phyloP scores from a whole-genome alignment of 92 coral and sea anemone genomes.

The Meandrina meandrites region DNA sequence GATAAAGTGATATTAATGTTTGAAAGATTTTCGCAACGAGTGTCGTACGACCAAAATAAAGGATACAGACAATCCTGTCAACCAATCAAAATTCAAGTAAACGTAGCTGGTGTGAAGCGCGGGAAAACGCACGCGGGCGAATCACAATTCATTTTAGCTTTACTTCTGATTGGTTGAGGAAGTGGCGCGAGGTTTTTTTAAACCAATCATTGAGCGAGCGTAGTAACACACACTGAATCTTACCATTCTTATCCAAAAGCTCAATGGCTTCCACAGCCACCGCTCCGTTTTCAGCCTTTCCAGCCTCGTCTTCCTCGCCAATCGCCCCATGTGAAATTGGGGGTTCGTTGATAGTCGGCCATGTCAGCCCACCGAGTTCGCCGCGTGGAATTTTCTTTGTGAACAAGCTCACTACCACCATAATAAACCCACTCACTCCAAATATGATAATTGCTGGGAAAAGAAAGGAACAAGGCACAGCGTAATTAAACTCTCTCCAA shows the following conservation, averaged over 20 bases:
- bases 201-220: too few relatives aligned
- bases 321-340: constrained; percentile 70
- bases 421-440: constrained; percentile 73
- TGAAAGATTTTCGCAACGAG: too few relatives aligned
- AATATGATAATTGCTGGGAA: constrained; percentile 73
- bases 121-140: too few relatives aligned
- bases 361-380: constrained; percentile 95
- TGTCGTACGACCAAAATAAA: too few relatives aligned
- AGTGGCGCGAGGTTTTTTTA: too few relatives aligned
- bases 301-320: constrained; percentile 23
- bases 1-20: too few relatives aligned
- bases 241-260: constrained; percentile 29
- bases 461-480: neutral
- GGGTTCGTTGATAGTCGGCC: constrained; percentile 87
- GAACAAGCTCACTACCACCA: constrained; percentile 81
- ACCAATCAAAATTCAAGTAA: too few relatives aligned
- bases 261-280: neutral
- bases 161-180: too few relatives aligned
- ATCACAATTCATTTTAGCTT: too few relatives aligned
- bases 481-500: neutral
- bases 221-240: neutral
- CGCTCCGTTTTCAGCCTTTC: constrained; percentile 6
- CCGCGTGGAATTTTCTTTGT: constrained; percentile 85
- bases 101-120: too few relatives aligned
- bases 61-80: too few relatives aligned